These are phyloP conservation scores for Spermophilus dauricus DNA, from an alignment of 2,113 vertebrate species.

Conservation along the genomic window DNA sequence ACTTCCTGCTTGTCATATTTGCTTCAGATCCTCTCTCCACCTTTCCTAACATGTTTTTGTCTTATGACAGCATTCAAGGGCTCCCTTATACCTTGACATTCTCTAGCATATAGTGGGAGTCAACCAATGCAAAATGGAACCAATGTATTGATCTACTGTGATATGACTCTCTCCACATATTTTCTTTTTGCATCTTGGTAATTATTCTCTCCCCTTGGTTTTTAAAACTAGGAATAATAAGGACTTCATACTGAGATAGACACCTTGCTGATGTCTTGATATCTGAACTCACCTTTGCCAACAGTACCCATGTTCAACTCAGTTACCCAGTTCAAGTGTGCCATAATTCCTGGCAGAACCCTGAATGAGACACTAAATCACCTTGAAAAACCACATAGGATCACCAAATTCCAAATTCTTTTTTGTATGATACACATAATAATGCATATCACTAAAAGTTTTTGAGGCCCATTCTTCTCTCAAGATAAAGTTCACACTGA, in stretches of 20 bases:
- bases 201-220: neutral
- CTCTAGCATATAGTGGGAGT: neutral
- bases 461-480: neutral
- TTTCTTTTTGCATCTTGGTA: neutral
- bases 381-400: neutral
- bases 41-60: neutral
- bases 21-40: neutral
- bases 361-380: neutral
- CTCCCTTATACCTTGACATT: neutral
- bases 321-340: neutral
- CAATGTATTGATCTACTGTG: neutral
- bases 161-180: neutral
- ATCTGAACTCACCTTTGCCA: neutral
- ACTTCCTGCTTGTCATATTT: neutral
- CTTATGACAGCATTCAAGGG: neutral
- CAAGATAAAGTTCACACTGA: neutral
- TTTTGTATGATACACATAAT: neutral
- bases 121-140: neutral
- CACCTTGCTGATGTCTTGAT: neutral
- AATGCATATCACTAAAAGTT: neutral
- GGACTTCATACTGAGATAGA: neutral
- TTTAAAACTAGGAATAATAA: neutral
- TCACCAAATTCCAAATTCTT: neutral
- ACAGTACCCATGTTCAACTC: neutral
- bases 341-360: neutral